Evolutionary conservation across 2,113 vertebrate species (phyloP), one percentile per base, ranked within the genome.

Genomic region (Anseranas semipalmata): DNA sequence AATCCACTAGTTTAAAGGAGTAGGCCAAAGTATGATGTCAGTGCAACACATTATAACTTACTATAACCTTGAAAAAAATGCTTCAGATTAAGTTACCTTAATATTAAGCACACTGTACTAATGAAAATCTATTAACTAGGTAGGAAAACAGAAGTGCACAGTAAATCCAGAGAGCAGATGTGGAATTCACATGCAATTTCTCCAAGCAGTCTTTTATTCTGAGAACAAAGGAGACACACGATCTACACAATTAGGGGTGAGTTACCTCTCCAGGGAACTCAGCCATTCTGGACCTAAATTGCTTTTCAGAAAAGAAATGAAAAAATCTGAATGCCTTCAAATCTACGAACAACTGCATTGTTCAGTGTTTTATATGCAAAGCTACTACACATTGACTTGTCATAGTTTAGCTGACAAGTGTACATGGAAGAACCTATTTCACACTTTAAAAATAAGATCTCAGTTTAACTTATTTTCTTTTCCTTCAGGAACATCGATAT

Each of bases 171-270:
- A 68, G 4, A 87, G 15, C 0, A 86, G 4, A 63, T 28, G 50
- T 71, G 41, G n/a, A 89, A 71, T 66, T 60, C 50, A 45, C 10
- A 67, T 0, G 5, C 24, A 65, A 2, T 55, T 72, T 87, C 71
- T 67, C 55, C 28, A 88, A 84, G 30, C 7, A 80, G n/a, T 32
- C 43, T 66, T 85, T 84, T 73, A 58, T 85, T 27, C 24, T 68
- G 24, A 78, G 32, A 76, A 73, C 11, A 71, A 3, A 66, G 48
- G 22, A 79, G 19, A 18, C 4, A 1, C 16, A 71, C 0, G 1
- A 59, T 55, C 30, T 85, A 37, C 41, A 41, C 12, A 25, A 25
- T 35, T 45, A 71, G 41, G 30, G 39, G 32, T 46, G 2, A 71
- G 39, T 56, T 35, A 58, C 14, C 17, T 83, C 7, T 15, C 53